These are phyloP conservation scores for Malacoraja senta DNA, from an alignment of 2,797 vertebrate genomes.

Conservation along the genomic window DNA sequence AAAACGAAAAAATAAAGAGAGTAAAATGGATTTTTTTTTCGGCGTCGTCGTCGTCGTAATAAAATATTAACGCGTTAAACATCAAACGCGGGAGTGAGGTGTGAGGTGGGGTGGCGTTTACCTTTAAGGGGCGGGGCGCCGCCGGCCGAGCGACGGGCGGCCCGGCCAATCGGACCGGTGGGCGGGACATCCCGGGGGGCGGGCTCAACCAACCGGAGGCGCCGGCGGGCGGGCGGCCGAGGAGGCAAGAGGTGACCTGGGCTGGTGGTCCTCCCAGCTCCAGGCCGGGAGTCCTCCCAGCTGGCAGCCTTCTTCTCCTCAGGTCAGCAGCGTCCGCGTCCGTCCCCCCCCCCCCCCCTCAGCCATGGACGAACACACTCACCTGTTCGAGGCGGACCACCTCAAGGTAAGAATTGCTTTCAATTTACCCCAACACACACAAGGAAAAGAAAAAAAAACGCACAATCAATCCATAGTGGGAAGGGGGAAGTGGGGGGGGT, in stretches of 20 bases:
- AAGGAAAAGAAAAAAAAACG: too few relatives aligned
- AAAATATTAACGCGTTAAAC: too few relatives aligned
- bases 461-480: too few relatives aligned
- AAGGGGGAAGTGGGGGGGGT: too few relatives aligned
- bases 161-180: background rate
- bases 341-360: too few relatives aligned
- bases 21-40: too few relatives aligned
- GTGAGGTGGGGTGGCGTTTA: too few relatives aligned
- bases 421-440: too few relatives aligned
- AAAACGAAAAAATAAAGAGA: too few relatives aligned
- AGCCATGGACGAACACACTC: background rate
- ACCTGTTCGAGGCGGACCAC: background rate
- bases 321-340: background rate
- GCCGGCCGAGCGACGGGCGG: background rate
- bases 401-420: background rate
- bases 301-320: rapidly evolving
- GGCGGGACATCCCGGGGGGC: background rate
- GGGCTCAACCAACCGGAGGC: background rate
- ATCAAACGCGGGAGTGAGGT: too few relatives aligned
- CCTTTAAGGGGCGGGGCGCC: background rate
- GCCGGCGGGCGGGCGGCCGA: background rate
- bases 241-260: background rate
- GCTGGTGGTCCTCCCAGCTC: too few relatives aligned
- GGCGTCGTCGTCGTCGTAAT: too few relatives aligned
- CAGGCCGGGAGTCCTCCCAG: background rate